Evolutionary conservation across 2,888 invertebrate genomes (phyloP).

Genomic region (Macaria notata): DNA sequence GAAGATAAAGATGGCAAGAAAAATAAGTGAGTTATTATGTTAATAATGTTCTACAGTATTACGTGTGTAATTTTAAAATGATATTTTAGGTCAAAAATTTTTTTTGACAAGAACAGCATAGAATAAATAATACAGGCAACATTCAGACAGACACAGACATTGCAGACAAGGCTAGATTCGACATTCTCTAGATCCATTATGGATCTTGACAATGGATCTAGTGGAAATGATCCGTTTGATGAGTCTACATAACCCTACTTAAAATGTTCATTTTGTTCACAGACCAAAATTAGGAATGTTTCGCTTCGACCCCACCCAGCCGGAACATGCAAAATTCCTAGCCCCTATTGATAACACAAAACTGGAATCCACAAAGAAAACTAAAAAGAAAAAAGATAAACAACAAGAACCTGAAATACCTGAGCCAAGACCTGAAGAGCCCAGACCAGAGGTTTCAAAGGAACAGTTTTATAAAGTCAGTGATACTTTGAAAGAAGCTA

Average conservation of each 20-base stretch:
- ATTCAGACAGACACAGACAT: no score
- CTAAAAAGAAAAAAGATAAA: conserved; percentile 64
- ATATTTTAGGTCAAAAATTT: no score
- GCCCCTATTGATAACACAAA: conserved; percentile 59
- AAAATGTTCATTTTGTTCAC: conserved; percentile 2
- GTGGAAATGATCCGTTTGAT: no score
- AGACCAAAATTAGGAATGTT: conserved; percentile 80
- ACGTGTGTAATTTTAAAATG: no score
- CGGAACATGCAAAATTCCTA: conserved; percentile 84
- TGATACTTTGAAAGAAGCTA: conserved; percentile 84
- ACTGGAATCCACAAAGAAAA: conserved; percentile 54
- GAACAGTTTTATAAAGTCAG: conserved; percentile 88
- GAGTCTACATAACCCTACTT: no score
- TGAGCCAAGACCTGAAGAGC: conserved; percentile 41
- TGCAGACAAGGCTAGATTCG: no score
- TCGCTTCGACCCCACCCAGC: conserved; percentile 85
- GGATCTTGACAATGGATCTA: no score
- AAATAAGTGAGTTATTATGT: conserved; percentile 51
- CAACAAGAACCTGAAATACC: conserved; percentile 43
- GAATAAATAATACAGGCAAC: no score
- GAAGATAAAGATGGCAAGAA: conserved; percentile 40
- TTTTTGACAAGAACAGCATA: no score
- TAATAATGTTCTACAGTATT: no score
- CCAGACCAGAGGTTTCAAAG: conserved; percentile 83
- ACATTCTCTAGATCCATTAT: no score